phyloP scores from a whole-genome alignment of 2,797 vertebrate species.

The Threskiornis aethiopicus region DNA sequence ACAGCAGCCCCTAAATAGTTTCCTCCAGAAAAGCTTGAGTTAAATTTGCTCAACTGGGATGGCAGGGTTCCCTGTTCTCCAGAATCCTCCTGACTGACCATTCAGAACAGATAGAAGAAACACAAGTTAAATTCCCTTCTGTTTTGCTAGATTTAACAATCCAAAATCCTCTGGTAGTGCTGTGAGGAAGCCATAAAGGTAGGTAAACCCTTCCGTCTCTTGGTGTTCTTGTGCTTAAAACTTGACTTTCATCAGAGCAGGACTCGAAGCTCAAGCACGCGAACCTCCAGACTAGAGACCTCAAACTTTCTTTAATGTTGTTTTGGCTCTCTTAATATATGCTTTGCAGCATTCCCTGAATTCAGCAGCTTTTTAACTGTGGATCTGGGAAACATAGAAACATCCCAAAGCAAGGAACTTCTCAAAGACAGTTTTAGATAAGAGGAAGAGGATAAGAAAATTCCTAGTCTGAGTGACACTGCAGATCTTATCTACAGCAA shows the following conservation, averaged over 20 bases:
- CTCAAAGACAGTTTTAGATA: not conserved
- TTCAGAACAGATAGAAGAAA: not conserved
- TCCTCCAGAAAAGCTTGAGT: not conserved
- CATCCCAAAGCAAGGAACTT: not conserved
- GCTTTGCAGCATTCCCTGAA: not conserved
- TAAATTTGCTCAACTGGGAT: not conserved
- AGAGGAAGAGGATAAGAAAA: not conserved
- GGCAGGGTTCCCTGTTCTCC: not conserved
- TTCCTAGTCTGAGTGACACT: not conserved
- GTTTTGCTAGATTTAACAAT: not conserved
- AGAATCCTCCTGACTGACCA: not conserved
- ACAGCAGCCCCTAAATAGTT: not conserved
- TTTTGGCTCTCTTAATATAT: not conserved
- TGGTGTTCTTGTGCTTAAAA: not conserved
- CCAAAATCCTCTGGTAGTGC: not conserved
- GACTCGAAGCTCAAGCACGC: fast-evolving
- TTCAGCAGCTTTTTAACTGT: not conserved
- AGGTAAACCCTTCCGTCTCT: not conserved
- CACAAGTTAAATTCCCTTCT: not conserved
- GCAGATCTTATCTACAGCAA: not conserved
- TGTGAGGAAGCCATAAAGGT: not conserved
- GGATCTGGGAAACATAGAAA: not conserved
- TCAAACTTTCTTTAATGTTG: not conserved
- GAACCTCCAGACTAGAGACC: not conserved
- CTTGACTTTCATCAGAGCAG: not conserved